Percentiles rank a stretch among this genome's conserved stretches.
Evolutionary conservation across 2,113 vertebrate genomes (phyloP).

Genomic region (Setophaga coronata): DNA sequence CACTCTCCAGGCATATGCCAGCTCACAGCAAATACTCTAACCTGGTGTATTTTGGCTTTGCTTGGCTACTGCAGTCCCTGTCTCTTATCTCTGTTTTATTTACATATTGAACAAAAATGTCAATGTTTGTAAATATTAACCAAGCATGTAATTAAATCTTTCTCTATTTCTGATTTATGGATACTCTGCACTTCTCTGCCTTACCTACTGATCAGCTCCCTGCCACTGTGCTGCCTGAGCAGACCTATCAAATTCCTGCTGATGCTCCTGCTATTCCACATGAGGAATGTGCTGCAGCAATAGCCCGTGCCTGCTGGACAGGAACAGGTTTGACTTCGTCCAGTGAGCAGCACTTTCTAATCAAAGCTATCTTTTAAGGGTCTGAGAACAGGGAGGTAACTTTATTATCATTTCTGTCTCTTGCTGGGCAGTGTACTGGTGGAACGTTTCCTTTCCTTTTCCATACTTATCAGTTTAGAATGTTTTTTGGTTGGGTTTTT

Average conservation of each 20-base stretch:
- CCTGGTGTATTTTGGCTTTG: slow-evolving; percentile 8
- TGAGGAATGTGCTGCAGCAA: neutral
- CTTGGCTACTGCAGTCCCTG: slow-evolving; percentile 6
- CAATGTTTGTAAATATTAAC: slow-evolving; percentile 42
- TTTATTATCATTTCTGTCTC: neutral
- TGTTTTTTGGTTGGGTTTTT: neutral
- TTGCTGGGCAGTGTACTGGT: neutral
- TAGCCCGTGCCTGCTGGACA: neutral
- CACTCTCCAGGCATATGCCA: neutral
- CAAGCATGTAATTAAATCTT: slow-evolving; percentile 52
- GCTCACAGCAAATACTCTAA: slow-evolving; percentile 28
- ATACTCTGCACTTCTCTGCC: slow-evolving; percentile 1
- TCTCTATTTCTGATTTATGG: slow-evolving; percentile 14
- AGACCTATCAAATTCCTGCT: neutral
- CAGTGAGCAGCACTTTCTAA: neutral
- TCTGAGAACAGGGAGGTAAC: neutral
- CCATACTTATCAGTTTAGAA: neutral
- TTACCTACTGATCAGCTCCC: neutral
- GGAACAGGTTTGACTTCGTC: neutral
- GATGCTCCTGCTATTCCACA: neutral
- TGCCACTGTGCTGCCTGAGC: neutral
- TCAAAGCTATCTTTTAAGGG: neutral
- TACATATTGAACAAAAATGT: neutral
- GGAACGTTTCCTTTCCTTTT: neutral
- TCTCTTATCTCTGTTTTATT: slow-evolving; percentile 6